Percentiles rank a stretch among this genome's conserved stretches.
phyloP scores from a whole-genome alignment of 2,797 vertebrate species.

The Coendou prehensilis region DNA sequence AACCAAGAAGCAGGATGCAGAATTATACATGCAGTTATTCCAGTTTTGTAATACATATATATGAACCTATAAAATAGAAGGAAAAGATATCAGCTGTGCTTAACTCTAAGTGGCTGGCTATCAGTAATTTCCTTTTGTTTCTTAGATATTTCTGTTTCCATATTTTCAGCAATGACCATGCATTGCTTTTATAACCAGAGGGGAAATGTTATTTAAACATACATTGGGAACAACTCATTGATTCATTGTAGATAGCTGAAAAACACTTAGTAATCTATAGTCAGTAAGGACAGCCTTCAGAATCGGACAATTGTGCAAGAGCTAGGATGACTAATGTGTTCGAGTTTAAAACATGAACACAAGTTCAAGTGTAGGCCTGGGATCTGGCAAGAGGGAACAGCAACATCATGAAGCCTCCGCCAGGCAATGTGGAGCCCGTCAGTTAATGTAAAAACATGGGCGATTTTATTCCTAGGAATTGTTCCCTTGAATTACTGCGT shows the following conservation, averaged over 20 bases:
- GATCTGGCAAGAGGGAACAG: background rate
- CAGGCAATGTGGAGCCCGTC: background rate
- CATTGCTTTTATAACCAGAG: background rate
- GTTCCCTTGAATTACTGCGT: background rate
- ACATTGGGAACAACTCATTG: background rate
- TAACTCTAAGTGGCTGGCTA: background rate
- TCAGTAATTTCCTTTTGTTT: background rate
- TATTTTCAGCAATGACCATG: background rate
- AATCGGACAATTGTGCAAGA: no score
- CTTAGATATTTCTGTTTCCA: background rate
- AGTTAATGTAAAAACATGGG: background rate
- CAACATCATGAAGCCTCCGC: background rate
- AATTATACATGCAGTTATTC: rapidly evolving
- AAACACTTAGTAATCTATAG: background rate
- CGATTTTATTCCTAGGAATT: rapidly evolving
- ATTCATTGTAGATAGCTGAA: background rate
- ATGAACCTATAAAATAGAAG: background rate
- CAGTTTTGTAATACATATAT: rapidly evolving
- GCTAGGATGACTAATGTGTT: background rate
- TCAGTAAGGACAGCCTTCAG: background rate
- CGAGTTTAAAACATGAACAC: background rate
- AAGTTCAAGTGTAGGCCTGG: rapidly evolving
- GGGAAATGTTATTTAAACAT: background rate
- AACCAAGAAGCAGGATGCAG: background rate
- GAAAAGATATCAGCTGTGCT: background rate